Evolutionary conservation across 1,140 invertebrate genomes (phyloP).

Genomic region (Colletes latitarsis): DNA sequence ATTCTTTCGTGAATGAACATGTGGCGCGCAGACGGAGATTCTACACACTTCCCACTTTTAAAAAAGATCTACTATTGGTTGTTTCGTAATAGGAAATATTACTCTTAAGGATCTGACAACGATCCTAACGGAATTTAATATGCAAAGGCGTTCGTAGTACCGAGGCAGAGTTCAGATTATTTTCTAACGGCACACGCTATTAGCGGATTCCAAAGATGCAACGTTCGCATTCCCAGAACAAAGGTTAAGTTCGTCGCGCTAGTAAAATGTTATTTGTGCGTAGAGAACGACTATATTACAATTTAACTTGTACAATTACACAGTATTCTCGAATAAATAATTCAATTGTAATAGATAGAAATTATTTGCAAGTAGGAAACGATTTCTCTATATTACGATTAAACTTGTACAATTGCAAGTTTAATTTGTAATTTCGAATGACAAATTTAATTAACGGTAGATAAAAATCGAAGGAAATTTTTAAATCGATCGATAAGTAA

Average conservation of each 20-base stretch:
- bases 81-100: no score
- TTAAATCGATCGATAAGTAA: neutral
- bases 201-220: neutral
- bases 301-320: no score
- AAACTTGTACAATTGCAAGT: no score
- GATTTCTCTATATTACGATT: no score
- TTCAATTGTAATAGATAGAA: no score
- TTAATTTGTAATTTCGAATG: no score
- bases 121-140: no score
- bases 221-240: neutral
- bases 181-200: neutral
- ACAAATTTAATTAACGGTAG: no score
- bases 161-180: neutral
- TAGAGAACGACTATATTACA: neutral
- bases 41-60: neutral
- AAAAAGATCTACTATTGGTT: neutral
- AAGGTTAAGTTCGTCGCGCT: neutral
- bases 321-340: no score
- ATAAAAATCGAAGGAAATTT: neutral
- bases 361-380: no score
- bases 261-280: neutral
- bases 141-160: neutral
- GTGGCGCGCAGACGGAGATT: conserved; percentile 46
- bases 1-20: conserved; percentile 59
- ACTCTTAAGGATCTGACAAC: neutral